phyloP scores from a whole-genome alignment of 2,888 invertebrate genomes.

The Drosophila meridionalis region DNA sequence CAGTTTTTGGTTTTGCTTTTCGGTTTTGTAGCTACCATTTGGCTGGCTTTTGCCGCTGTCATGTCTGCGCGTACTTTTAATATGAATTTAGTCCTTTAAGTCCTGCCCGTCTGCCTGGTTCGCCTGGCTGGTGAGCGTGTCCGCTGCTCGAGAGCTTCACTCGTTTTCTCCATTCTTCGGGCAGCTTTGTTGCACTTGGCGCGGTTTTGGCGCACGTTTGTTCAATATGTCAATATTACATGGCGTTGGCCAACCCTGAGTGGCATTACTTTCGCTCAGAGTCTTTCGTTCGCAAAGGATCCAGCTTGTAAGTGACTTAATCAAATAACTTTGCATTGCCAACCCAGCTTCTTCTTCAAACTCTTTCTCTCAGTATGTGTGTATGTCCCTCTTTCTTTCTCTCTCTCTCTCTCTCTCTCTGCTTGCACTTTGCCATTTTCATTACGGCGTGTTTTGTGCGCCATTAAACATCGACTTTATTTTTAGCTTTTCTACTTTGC shows the following conservation, averaged over 20 bases:
- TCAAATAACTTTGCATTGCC: constrained; percentile 77
- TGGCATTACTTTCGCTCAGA: constrained; percentile 62
- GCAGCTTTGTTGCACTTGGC: constrained; percentile 60
- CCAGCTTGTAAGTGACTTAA: constrained; percentile 75
- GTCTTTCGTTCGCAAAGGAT: constrained; percentile 37
- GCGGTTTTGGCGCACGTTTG: constrained; percentile 72
- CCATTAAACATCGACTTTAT: constrained; percentile 79
- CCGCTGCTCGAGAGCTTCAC: constrained; percentile 14
- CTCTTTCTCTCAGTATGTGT: not conserved
- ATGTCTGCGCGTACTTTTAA: constrained; percentile 78
- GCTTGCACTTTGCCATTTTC: constrained; percentile 40
- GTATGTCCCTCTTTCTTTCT: not conserved
- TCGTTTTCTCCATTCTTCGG: constrained; percentile 10
- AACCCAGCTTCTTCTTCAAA: not conserved
- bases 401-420: not conserved
- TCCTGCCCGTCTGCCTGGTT: constrained; percentile 52
- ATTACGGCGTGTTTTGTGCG: constrained; percentile 72
- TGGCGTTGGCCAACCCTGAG: constrained; percentile 65
- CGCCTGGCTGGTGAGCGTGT: not conserved
- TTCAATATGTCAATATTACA: constrained; percentile 81
- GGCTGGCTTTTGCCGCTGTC: constrained; percentile 62
- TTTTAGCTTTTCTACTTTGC: constrained; percentile 46
- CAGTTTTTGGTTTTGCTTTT: constrained; percentile 35
- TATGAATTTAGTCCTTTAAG: constrained; percentile 81
- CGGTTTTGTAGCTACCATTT: constrained; percentile 36